Base-by-base conservation (phyloP, 53 echinoderm and acorn worm genomes). In the Actinopyga echinites region DNA sequence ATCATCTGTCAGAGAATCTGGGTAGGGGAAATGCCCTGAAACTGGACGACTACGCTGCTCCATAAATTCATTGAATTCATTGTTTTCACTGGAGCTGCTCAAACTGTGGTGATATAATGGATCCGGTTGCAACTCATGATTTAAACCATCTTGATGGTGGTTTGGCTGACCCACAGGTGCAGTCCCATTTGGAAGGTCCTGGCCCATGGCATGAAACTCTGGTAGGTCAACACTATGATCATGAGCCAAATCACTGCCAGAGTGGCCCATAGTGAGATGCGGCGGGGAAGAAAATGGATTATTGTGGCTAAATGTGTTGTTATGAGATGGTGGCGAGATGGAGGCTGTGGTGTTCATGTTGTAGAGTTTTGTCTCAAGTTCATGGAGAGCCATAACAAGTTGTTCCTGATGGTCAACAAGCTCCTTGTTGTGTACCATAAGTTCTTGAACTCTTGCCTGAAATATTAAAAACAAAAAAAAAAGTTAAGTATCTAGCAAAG, bases 401-500 rank as follows among this genome's bases (percentile, higher is more conserved):
- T 99, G 88, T 57, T 99, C 95, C 35, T 99, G 99, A 60, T 92
- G 89, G 86, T 87, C 83, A 8, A 99, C 86, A 12, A 99, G 91
- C 21, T 99, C 95, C 37, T 90, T 86, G 87, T 99, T 99, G 69
- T 99, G 93, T n/a, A 99, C 79, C 68, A 95, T 86, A 57, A 99
- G 89, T 49, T 95, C 95, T 56, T 99, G 99, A 0, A 99, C 91
- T 79, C 99, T 84, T 56, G 99, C 95, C 99, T 99, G 87, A 31
- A 86, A 53, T 9, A 44, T 23, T 6, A 49, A 17, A 29, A 69
- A 34, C 10, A 69, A 69, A 36, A 29, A 9, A 69, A 69, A 10
- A 12, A 5, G 49, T 17, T 15, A 1, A 49, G 0, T 49, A 25
- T 21, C 0, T 37, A 37, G 12, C 13, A 17, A 31, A 12, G 19